Evolutionary conservation across 2,888 invertebrate genomes (phyloP), one percentile per base, ranked within the genome.

Genomic region (Drosophila gaucha): DNA sequence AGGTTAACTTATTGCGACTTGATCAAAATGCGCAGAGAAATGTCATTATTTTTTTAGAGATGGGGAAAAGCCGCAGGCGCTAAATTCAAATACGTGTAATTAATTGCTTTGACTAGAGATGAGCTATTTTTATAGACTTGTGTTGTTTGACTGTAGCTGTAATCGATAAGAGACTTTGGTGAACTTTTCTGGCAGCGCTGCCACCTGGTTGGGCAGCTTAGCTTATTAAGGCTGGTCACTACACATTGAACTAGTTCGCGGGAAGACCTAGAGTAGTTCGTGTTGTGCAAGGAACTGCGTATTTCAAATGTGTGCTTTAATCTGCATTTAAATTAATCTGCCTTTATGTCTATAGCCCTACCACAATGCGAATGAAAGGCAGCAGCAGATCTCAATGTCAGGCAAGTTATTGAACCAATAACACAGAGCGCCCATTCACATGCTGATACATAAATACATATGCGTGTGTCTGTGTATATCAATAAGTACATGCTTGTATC

Each of bases 361-460:
- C 76, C 78, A 55, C 84, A 84, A 80, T 62, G 59, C 66, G 22
- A 62, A 51, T 46, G 44, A 41, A 35, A 39, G 41, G 44, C 30
- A 20, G 20, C 44, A 8, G 30, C 44, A 30, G 9, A 12, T 72
- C 84, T 86, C 89, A 88, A 89, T 88, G 87, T 84, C 88, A 88
- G 80, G 78, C 77, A 74, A 74, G 86, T 84, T 82, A 76, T 82
- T 88, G 86, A 88, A 88, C 86, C 78, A 86, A 86, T 82, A 76
- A 62, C 67, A 73, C 52, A 55, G 54, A 64, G 60, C 59, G 41
- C 16, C 26, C 57, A 68, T 59, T 52, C 57, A 59, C 44, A 54
- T 49, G 33, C 28, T 39, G 20, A 39, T 52, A 47, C 20, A 56
- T 51, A 54, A 26, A 24, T 39, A 14, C 22, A 33, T 30, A 10